Evolutionary conservation across 2,113 vertebrate genomes (phyloP), one percentile per base, ranked within the genome.

Genomic region (Oxygymnocypris stewartii): DNA sequence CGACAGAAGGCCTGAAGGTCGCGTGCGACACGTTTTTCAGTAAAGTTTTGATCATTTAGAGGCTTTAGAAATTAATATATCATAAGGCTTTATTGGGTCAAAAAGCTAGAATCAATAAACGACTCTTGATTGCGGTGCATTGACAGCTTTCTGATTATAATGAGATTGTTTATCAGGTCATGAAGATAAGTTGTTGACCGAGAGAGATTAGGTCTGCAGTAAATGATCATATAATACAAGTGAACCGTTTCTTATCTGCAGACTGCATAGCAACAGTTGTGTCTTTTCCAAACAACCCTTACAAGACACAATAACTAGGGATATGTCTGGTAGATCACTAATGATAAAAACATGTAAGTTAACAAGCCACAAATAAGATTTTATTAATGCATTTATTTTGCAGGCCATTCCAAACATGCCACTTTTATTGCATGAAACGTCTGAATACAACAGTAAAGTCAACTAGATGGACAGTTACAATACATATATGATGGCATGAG

Each of bases 351-450:
- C 25, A 31, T 63, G 61, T 25, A 31, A 6, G 1, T 31, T 67
- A 20, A 71, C 67, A 37, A 65, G 13, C 18, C 8, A 40, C 40
- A 20, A 20, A 2, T 11, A 12, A 5, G 9, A 40, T 42, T 74
- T 74, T 74, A 20, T 6, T 44, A 25, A 75, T 75, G 73, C 40
- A n/a, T 75, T 75, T 75, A 75, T 75, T 75, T n/a, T 13, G 73
- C 23, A 75, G 73, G 71, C 44, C 10, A 20, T 35, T 40, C 5
- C 25, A 28, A 67, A 67, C 61, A 65, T 6, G n/a, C n/a, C 9
- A 28, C 28, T 16, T 69, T 35, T 37, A 37, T 71, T 71, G 31
- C 31, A 69, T 4, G 3, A 69, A 35, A 69, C 6, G 2, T 35
- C 6, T 69, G 16, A 69, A 69, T 35, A 16, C 16, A 71, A 18